These are phyloP conservation scores for Malurus elegans DNA, from an alignment of 2,113 vertebrate genomes.

Conservation along the genomic window DNA sequence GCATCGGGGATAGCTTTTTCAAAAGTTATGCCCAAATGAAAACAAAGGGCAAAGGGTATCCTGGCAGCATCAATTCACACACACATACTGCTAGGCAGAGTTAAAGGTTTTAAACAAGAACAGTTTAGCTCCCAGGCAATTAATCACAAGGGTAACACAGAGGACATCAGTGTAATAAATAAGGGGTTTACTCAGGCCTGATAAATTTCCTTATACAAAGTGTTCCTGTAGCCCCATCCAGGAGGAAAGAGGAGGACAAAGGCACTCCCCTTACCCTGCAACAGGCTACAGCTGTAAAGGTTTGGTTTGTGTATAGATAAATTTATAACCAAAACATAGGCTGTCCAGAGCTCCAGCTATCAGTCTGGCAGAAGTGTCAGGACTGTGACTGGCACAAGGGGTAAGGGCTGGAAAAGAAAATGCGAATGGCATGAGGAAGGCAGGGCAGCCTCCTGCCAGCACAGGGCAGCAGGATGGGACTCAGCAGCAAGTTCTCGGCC, in stretches of 20 bases:
- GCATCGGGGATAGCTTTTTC: neutral
- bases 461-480: neutral
- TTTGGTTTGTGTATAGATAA: neutral
- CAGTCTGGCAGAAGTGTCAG: neutral
- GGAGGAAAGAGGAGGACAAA: neutral
- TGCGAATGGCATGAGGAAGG: rapidly evolving
- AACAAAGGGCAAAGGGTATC: neutral
- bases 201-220: neutral
- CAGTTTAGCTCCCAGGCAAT: neutral
- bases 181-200: neutral
- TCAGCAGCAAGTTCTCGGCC: neutral
- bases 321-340: neutral
- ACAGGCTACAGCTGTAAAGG: neutral
- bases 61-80: neutral
- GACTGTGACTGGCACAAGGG: neutral
- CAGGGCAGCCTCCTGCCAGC: neutral
- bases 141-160: neutral
- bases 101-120: neutral
- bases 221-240: neutral
- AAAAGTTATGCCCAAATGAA: neutral
- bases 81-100: neutral
- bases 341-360: neutral
- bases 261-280: neutral
- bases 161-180: neutral
- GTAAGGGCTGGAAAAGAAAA: neutral